These are phyloP conservation scores for Thunnus albacares DNA, from an alignment of 2,797 vertebrate genomes.

Conservation along the genomic window DNA sequence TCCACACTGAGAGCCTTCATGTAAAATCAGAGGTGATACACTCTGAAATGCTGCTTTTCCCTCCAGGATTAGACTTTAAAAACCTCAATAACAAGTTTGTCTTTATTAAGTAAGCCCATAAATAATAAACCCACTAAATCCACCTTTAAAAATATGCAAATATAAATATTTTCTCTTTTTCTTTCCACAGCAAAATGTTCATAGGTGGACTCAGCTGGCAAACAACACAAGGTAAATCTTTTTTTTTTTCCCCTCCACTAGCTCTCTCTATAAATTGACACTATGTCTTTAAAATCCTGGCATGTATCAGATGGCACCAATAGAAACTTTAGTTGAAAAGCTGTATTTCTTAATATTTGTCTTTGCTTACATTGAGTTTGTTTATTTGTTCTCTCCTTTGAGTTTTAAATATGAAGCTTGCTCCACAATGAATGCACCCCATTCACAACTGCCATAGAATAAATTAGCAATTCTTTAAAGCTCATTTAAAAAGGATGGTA, in stretches of 20 bases:
- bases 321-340: constrained; percentile 10
- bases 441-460: constrained; percentile 58
- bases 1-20: constrained; percentile 50
- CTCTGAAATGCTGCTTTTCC: constrained; percentile 11
- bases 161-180: constrained; percentile 60
- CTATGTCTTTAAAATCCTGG: constrained; percentile 36
- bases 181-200: constrained; percentile 95
- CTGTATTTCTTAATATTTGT: constrained; percentile 24
- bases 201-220: constrained; percentile 99
- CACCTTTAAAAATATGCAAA: constrained; percentile 28
- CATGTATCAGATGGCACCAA: constrained; percentile 27
- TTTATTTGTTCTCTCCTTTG: constrained; percentile 42
- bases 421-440: constrained; percentile 63
- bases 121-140: constrained; percentile 6
- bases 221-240: constrained; percentile 95
- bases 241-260: constrained; percentile 46
- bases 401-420: constrained; percentile 31
- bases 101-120: neutral
- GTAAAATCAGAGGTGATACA: constrained; percentile 45
- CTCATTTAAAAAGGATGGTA: constrained; percentile 17
- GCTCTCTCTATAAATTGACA: constrained; percentile 40
- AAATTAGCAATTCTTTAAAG: constrained; percentile 32
- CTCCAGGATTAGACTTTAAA: constrained; percentile 19
- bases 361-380: constrained; percentile 26
- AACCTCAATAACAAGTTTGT: constrained; percentile 39